Base-by-base conservation (phyloP, 2,113 vertebrate genomes). In the Chlamydotis undulata region DNA sequence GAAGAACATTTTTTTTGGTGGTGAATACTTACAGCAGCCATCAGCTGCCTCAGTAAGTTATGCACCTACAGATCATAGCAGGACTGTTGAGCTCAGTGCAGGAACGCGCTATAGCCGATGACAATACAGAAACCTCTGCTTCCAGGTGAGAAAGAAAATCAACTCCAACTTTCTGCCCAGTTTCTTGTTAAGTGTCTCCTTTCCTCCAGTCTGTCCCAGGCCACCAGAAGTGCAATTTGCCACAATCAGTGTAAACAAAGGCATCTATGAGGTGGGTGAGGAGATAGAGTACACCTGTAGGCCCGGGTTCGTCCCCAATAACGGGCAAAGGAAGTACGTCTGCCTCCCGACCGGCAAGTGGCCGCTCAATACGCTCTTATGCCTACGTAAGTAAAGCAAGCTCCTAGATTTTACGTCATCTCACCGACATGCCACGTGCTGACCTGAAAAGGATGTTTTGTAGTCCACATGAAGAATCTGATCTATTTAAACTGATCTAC, bases 341-440 rank as follows among this genome's bases (percentile, higher is more conserved):
- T 99, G 99, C 93, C 96, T 76, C 3, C 70, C 41, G 3, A 88
- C 50, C 0, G 99, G 99, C 76, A 35, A 65, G 9, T 99, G 99
- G 99, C 96, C 98, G 6, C 39, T 83, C 43, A 98, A 98, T 35
- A 97, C 93, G 3, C 67, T 99, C 28, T 91, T 57, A 9, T 99
- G 99, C 86, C 83, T 25, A 65, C 98, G 99, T 99, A 95, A 97
- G 99, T 98, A 86, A 26, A n/a, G 6, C n/a, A 10, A 29, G 7
- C 23, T 35, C 69, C 82, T 11, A 10, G 19, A 8, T 1, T 14
- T 71, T 24, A 15, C 0, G 5, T 31, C 25, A 18, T 41, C 19
- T 14, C 1, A 3, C 28, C 41, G 35, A 50, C 18, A 11, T 12
- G 39, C 24, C 4, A 3, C 14, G 14, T 17, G 1, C 2, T 12